phyloP scores from a whole-genome alignment of 1,140 invertebrate species.

The Helicoverpa armigera region DNA sequence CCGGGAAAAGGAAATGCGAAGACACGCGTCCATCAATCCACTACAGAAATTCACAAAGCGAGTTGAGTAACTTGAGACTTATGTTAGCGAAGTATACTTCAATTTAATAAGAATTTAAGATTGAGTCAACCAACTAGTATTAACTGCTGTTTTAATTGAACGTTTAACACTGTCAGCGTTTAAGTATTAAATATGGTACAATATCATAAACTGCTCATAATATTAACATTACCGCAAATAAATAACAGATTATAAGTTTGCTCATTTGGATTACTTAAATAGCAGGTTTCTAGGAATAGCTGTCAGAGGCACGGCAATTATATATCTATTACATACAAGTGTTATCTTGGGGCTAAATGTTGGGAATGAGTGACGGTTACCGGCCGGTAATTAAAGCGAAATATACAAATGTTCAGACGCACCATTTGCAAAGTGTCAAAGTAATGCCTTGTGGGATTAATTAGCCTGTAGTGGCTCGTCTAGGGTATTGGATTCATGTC shows the following conservation, averaged over 20 bases:
- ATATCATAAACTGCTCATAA: conserved; percentile 32
- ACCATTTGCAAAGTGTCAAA: conserved; percentile 50
- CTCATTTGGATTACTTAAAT: conserved; percentile 23
- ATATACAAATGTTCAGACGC: conserved; percentile 34
- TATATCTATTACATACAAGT: conserved; percentile 19
- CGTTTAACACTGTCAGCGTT: background rate
- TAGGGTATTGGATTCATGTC: conserved; percentile 49
- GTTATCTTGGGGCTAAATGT: conserved; percentile 40
- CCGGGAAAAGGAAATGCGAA: too few species aligned
- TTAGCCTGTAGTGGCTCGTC: conserved; percentile 15
- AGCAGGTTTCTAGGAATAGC: conserved; percentile 20
- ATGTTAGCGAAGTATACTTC: background rate
- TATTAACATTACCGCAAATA: conserved; percentile 24
- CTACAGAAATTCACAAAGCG: too few species aligned
- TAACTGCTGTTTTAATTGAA: conserved; percentile 3
- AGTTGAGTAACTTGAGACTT: background rate
- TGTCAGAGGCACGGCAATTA: conserved; percentile 25
- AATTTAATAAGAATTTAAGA: conserved; percentile 2
- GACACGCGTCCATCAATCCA: too few species aligned
- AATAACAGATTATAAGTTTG: conserved; percentile 30
- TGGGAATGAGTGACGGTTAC: conserved; percentile 38
- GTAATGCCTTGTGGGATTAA: conserved; percentile 39
- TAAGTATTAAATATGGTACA: conserved; percentile 5
- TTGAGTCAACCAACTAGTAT: conserved; percentile 15
- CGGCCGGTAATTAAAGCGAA: conserved; percentile 46